Conservation (phyloP, 1,140 invertebrate genomes). For the Meteorus sp. region DNA sequence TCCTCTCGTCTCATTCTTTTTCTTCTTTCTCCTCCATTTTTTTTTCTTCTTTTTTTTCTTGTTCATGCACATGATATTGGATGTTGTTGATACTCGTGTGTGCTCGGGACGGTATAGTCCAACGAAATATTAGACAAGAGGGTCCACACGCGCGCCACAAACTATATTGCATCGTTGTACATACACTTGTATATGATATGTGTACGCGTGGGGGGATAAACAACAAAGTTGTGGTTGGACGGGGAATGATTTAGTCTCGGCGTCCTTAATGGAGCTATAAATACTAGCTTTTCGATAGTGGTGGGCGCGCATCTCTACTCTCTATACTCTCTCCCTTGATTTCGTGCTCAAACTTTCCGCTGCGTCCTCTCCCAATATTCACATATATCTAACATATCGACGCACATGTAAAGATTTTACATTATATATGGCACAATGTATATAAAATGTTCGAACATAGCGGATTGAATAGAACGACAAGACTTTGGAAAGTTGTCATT, state of each 20-base stretch:
- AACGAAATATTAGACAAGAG: constrained; percentile 57
- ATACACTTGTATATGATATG: too few species aligned
- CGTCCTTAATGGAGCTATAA: constrained; percentile 60
- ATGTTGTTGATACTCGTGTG: too few species aligned
- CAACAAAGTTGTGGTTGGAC: constrained; percentile 57
- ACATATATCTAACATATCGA: too few species aligned
- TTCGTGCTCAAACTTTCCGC: constrained; percentile 26
- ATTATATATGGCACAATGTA: too few species aligned
- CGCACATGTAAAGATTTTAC: constrained; percentile 31
- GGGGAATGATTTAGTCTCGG: constrained; percentile 55
- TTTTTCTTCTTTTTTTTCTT: too few species aligned
- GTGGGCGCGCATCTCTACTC: constrained; percentile 45
- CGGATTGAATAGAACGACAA: too few species aligned
- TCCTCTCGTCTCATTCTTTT: too few species aligned
- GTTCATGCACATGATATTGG: too few species aligned
- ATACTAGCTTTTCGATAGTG: constrained; percentile 59
- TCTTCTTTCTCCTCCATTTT: too few species aligned
- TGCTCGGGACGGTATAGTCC: constrained; percentile 36
- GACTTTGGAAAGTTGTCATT: too few species aligned
- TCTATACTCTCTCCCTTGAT: constrained; percentile 6
- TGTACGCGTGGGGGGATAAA: constrained; percentile 36
- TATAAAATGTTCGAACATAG: too few species aligned
- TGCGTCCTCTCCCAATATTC: too few species aligned
- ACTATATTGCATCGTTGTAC: constrained; percentile 46
- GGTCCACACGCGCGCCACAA: constrained; percentile 36